Conservation (phyloP, 1,140 invertebrate species). For the Ceratosolen fusciceps region DNA sequence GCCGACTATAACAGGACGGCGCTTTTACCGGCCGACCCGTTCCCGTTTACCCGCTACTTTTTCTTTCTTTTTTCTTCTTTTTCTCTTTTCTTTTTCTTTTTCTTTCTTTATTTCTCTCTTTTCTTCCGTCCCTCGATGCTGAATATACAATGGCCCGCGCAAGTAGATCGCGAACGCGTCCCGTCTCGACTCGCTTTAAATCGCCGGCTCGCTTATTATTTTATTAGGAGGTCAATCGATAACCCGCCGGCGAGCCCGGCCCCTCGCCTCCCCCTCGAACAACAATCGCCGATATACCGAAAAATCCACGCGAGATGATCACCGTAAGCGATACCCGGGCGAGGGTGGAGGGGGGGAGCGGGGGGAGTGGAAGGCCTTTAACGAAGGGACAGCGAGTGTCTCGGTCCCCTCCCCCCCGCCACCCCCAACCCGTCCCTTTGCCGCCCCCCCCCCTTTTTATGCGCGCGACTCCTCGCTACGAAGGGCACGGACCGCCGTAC, state of each 20-base stretch:
- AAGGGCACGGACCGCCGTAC: no score
- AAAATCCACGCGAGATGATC: not conserved
- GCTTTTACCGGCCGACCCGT: not conserved
- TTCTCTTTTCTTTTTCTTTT: no score
- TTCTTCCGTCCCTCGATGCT: not conserved
- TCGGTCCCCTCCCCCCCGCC: no score
- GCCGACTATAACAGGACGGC: not conserved
- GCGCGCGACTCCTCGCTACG: no score
- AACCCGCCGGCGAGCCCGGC: not conserved
- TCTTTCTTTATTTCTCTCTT: no score
- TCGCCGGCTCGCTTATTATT: not conserved
- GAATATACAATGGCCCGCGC: not conserved
- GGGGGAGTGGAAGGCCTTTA: no score
- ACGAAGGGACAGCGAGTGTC: no score
- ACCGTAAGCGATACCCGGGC: not conserved
- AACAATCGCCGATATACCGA: not conserved
- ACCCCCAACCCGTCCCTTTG: no score
- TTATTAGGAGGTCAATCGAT: not conserved
- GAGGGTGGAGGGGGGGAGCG: not conserved
- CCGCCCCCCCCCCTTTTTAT: no score
- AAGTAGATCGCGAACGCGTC: slow-evolving; percentile 15
- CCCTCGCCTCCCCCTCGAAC: not conserved
- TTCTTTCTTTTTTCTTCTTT: no score
- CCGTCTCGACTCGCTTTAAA: not conserved
- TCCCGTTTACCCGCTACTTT: no score